A percentile compares a stretch with the other conserved stretches of the same genome.
These are phyloP conservation scores for Microctenopoma steveboyesi DNA, from an alignment of 2,797 vertebrate genomes.

Conservation along the genomic window DNA sequence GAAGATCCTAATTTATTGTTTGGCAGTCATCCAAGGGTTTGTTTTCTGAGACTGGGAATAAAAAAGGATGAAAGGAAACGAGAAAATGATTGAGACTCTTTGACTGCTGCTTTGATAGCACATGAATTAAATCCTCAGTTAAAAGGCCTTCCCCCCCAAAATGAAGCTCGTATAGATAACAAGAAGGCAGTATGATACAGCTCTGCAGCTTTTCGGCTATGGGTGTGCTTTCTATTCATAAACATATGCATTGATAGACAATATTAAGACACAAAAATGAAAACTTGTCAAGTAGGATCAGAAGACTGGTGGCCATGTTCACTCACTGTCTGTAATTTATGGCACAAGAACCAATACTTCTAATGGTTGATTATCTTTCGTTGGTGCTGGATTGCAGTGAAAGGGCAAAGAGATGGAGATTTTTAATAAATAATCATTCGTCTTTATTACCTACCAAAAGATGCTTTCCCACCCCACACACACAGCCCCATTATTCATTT, in stretches of 20 bases:
- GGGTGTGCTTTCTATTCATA: neutral
- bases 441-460: neutral
- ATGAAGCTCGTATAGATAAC: constrained; percentile 41
- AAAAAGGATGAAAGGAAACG: constrained; percentile 67
- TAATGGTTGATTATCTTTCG: neutral
- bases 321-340: neutral
- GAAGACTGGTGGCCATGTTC: constrained; percentile 1
- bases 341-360: neutral
- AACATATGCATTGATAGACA: neutral
- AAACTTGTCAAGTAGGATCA: neutral
- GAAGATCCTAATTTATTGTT: constrained; percentile 78
- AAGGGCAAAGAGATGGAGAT: neutral
- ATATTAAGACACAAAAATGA: neutral
- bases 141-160: constrained; percentile 41
- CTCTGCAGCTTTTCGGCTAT: constrained; percentile 7
- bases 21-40: constrained; percentile 72
- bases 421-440: neutral
- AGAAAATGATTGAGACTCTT: constrained; percentile 43
- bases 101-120: constrained; percentile 55
- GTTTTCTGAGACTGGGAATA: constrained; percentile 69
- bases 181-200: neutral
- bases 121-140: constrained; percentile 55
- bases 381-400: neutral
- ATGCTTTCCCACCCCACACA: neutral
- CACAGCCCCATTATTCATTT: neutral